phyloP scores from a whole-genome alignment of 2,113 vertebrate species.

The Chloroceryle aenea region DNA sequence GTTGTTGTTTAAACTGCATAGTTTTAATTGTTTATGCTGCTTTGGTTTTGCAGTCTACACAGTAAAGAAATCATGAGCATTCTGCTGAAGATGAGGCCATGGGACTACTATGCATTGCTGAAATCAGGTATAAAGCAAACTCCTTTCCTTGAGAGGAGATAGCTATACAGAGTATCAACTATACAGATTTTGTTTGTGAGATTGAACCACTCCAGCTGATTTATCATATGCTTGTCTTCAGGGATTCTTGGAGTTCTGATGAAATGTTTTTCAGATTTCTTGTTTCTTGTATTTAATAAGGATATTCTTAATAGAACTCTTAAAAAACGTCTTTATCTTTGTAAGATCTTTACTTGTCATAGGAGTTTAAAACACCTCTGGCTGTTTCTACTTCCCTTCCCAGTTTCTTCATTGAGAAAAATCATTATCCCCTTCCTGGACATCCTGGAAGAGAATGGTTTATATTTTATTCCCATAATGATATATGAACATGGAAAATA shows the following conservation, averaged over 20 bases:
- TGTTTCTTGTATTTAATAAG: not conserved
- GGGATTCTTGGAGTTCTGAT: not conserved
- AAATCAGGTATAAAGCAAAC: not conserved
- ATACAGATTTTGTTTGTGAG: not conserved
- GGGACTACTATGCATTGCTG: not conserved
- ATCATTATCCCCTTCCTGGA: not conserved
- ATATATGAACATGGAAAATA: not conserved
- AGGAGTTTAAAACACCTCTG: not conserved
- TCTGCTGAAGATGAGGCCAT: not conserved
- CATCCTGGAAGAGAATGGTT: not conserved
- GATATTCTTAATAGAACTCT: not conserved
- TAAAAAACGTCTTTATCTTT: not conserved
- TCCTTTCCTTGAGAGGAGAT: not conserved
- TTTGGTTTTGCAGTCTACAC: not conserved
- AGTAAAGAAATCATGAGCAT: not conserved
- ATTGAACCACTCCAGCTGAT: not conserved
- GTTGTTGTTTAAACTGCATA: not conserved
- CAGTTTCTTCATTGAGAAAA: not conserved
- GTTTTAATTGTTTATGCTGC: not conserved
- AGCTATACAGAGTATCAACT: not conserved
- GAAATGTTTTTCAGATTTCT: not conserved
- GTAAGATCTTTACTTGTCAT: not conserved
- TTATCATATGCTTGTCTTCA: conserved; percentile 3
- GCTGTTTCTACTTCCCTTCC: not conserved
- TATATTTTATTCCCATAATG: not conserved